phyloP scores from a whole-genome alignment of 1,140 invertebrate species.

The Hypothenemus hampei region DNA sequence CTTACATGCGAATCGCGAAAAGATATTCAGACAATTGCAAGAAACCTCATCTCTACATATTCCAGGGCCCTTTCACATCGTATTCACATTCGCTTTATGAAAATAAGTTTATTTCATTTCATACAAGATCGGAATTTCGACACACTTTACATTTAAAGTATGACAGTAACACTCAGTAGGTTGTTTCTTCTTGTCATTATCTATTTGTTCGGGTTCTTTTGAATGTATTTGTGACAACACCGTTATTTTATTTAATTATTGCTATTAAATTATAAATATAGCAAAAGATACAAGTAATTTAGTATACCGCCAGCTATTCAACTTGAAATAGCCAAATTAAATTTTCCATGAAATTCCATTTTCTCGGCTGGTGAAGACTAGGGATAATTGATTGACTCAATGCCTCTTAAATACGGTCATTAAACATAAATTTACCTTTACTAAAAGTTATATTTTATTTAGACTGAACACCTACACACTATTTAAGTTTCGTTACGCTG shows the following conservation, averaged over 20 bases:
- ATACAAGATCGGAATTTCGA: too few species aligned
- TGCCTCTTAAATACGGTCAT: constrained; percentile 1
- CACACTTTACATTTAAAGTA: not conserved
- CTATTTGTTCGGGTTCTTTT: not conserved
- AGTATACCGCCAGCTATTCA: not conserved
- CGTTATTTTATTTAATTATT: not conserved
- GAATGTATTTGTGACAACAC: not conserved
- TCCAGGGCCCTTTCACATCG: too few species aligned
- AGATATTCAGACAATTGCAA: not conserved
- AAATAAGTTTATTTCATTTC: not conserved
- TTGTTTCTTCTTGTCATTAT: not conserved
- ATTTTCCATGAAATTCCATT: constrained; percentile 3
- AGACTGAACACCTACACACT: too few species aligned
- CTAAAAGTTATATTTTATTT: too few species aligned
- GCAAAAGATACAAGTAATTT: not conserved
- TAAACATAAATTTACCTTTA: too few species aligned
- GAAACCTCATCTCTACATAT: too few species aligned
- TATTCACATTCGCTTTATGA: not conserved
- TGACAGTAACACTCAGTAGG: not conserved
- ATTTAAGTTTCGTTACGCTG: too few species aligned
- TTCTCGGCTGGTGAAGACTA: constrained; percentile 1
- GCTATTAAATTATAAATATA: not conserved
- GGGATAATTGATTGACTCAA: constrained; percentile 1
- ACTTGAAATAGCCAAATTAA: not conserved
- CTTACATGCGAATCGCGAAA: not conserved